phyloP scores from a whole-genome alignment of 2,888 invertebrate species.

The Dynastes maya region DNA sequence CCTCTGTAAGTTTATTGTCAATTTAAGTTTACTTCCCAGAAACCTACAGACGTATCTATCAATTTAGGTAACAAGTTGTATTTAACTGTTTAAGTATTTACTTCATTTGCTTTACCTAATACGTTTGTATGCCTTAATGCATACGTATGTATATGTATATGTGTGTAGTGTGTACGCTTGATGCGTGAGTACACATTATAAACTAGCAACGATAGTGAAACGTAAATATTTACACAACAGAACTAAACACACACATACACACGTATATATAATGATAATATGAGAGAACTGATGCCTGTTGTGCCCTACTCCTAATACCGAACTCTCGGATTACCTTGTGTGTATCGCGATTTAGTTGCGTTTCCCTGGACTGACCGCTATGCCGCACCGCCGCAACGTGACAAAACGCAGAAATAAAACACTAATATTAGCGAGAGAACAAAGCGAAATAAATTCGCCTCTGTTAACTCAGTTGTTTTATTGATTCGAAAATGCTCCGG shows the following conservation, averaged over 20 bases:
- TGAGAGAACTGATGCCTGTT: neutral
- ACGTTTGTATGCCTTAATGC: neutral
- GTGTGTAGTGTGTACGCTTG: neutral
- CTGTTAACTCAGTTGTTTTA: conserved; percentile 40
- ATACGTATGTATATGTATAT: conserved; percentile 6
- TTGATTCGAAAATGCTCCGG: conserved; percentile 24
- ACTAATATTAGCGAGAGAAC: conserved; percentile 37
- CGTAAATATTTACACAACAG: conserved; percentile 33
- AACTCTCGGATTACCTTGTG: neutral
- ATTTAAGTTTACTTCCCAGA: too few species aligned
- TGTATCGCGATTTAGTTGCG: neutral
- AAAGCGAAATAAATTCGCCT: conserved; percentile 36
- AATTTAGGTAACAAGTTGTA: too few species aligned
- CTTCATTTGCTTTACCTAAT: conserved; percentile 21
- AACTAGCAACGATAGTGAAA: conserved; percentile 28
- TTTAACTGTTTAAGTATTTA: neutral
- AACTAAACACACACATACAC: conserved; percentile 25
- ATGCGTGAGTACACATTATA: conserved; percentile 18
- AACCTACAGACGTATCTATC: too few species aligned
- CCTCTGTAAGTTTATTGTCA: too few species aligned
- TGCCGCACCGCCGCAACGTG: neutral
- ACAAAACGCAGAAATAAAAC: conserved; percentile 41
- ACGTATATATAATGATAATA: conserved; percentile 17
- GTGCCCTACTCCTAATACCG: too few species aligned
- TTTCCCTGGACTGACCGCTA: neutral